phyloP scores from a whole-genome alignment of 2,113 vertebrate genomes.

The Struthio camelus region DNA sequence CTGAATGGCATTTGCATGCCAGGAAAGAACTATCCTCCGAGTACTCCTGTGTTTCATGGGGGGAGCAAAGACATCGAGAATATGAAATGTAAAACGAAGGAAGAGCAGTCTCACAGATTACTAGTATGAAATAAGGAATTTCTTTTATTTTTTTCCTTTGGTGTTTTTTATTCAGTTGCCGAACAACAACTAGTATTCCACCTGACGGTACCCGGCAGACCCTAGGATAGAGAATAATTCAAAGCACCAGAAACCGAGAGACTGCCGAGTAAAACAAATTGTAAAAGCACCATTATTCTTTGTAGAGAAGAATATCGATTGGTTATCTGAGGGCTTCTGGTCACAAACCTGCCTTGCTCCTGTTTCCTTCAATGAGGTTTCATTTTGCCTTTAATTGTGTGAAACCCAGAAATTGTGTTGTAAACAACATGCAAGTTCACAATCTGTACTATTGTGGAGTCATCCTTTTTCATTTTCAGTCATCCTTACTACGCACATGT shows the following conservation, averaged over 20 bases:
- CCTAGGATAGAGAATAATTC: neutral
- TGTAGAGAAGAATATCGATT: neutral
- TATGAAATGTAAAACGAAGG: neutral
- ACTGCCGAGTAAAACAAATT: neutral
- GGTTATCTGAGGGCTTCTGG: neutral
- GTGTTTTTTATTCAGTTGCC: neutral
- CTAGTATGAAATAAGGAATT: neutral
- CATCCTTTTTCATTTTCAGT: neutral
- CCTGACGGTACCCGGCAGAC: neutral
- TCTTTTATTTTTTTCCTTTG: neutral
- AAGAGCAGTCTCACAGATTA: neutral
- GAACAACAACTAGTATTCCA: neutral
- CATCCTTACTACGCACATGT: neutral
- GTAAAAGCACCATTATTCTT: neutral
- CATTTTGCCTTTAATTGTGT: neutral
- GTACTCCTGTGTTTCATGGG: neutral
- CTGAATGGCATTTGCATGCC: conserved; percentile 10
- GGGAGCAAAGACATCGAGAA: neutral
- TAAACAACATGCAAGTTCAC: neutral
- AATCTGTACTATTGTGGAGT: neutral
- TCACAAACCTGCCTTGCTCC: neutral
- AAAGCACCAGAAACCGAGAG: fast-evolving
- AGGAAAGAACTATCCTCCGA: neutral
- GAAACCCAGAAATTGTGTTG: neutral
- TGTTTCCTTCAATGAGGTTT: fast-evolving